These are phyloP conservation scores for Trigoniulus corallinus DNA, from an alignment of 1,140 invertebrate genomes.

Conservation along the genomic window DNA sequence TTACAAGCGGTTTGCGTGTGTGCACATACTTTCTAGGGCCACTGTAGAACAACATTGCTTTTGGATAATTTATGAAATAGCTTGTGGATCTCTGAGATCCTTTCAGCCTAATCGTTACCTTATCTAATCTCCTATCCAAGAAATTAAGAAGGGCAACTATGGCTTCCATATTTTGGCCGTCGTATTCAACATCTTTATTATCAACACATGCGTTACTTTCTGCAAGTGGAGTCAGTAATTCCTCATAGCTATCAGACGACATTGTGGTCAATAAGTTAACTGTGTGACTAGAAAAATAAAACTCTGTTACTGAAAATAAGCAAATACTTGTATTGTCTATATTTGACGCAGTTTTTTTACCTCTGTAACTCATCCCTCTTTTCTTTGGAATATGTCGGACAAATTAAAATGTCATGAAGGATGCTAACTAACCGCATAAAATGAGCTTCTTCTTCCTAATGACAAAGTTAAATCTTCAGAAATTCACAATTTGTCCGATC, in stretches of 20 bases:
- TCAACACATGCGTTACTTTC: slow-evolving; percentile 18
- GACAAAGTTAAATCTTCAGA: background rate
- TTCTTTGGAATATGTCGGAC: slow-evolving; percentile 35
- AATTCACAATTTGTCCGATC: too few relatives aligned
- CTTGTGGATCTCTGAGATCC: too few relatives aligned
- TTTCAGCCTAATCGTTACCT: slow-evolving; percentile 18
- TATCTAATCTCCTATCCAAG: slow-evolving; percentile 38
- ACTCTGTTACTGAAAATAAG: too few relatives aligned
- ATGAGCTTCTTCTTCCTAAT: slow-evolving; percentile 48
- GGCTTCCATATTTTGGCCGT: slow-evolving; percentile 51
- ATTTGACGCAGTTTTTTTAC: slow-evolving; percentile 27
- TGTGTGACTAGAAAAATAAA: slow-evolving; percentile 30
- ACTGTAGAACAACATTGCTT: too few relatives aligned
- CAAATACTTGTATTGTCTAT: background rate
- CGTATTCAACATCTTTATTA: slow-evolving; percentile 33
- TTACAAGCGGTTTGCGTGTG: too few relatives aligned
- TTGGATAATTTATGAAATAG: too few relatives aligned
- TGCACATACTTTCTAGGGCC: too few relatives aligned
- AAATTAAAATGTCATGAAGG: slow-evolving; percentile 49
- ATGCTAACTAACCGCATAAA: slow-evolving; percentile 52
- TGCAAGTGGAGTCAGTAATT: slow-evolving; percentile 31
- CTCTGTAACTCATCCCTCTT: slow-evolving; percentile 52
- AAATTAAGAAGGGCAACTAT: slow-evolving; percentile 46
- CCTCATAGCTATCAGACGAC: slow-evolving; percentile 33
- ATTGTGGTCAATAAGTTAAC: slow-evolving; percentile 40